Conservation (phyloP, 64 coral and sea anemone species). For the Pocillopora damicornis region DNA sequence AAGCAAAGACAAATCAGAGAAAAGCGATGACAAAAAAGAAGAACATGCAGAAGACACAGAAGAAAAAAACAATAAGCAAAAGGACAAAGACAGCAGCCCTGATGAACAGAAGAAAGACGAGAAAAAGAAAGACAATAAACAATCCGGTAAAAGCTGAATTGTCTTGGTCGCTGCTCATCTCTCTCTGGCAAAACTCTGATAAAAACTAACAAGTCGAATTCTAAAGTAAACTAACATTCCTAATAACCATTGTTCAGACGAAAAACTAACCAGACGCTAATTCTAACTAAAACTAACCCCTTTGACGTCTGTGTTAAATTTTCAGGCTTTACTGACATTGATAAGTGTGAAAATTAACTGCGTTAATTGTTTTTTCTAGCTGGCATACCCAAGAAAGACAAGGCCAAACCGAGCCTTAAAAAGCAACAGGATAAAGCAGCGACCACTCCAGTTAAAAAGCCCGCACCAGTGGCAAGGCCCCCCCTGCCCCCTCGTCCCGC, state of each 20-base stretch:
- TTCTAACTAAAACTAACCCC: too few species aligned
- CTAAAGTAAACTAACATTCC: too few species aligned
- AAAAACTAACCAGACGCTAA: too few species aligned
- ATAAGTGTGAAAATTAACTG: neutral
- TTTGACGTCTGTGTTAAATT: neutral
- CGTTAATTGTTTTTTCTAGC: neutral
- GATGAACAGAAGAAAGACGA: constrained; percentile 11
- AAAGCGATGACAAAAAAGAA: neutral
- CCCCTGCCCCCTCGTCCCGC: neutral
- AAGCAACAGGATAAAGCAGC: constrained; percentile 26
- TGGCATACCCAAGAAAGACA: neutral
- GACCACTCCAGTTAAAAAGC: neutral
- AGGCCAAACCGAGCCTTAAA: neutral
- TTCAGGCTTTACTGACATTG: neutral
- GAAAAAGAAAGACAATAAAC: constrained; percentile 37
- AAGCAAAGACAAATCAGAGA: neutral
- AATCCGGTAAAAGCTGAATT: constrained; percentile 7
- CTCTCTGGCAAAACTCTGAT: neutral
- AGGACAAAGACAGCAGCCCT: neutral
- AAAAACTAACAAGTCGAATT: neutral
- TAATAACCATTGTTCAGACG: too few species aligned
- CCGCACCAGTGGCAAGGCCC: neutral
- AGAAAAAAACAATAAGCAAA: constrained; percentile 5
- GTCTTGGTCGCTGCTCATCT: neutral
- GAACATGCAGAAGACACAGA: neutral